Conservation (phyloP, 2,797 vertebrate species). For the Poecilia picta region DNA sequence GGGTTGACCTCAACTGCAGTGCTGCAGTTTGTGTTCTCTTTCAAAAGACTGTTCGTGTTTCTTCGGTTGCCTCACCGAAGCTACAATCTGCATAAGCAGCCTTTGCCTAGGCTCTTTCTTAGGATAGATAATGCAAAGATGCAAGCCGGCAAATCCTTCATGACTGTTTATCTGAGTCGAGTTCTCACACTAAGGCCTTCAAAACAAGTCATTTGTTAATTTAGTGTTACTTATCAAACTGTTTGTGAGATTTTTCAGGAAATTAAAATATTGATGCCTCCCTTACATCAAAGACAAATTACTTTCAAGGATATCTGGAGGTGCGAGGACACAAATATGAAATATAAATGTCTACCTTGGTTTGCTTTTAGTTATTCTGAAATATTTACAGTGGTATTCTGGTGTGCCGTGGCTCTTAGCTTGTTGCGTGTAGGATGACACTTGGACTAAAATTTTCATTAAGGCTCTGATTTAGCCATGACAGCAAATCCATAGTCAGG, state of each 20-base stretch:
- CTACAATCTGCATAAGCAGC: not conserved
- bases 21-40: slow-evolving; percentile 48
- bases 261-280: slow-evolving; percentile 77
- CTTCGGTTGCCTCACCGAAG: slow-evolving; percentile 3
- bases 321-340: slow-evolving; percentile 60
- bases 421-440: slow-evolving; percentile 53
- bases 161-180: slow-evolving; percentile 9
- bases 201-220: slow-evolving; percentile 46
- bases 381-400: slow-evolving; percentile 79
- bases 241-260: slow-evolving; percentile 52
- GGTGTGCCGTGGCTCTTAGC: slow-evolving; percentile 30
- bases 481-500: slow-evolving; percentile 59
- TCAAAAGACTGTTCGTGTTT: slow-evolving; percentile 23
- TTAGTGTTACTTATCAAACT: slow-evolving; percentile 28
- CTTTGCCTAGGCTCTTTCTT: not conserved
- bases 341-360: slow-evolving; percentile 78
- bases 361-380: slow-evolving; percentile 82
- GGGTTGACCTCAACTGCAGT: slow-evolving; percentile 54
- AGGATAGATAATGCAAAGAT: not conserved
- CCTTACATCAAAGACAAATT: slow-evolving; percentile 73
- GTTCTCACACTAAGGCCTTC: slow-evolving; percentile 16
- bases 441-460: slow-evolving; percentile 61
- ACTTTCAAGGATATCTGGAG: slow-evolving; percentile 64
- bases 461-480: slow-evolving; percentile 62
- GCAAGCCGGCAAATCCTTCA: not conserved